Evolutionary conservation across 2,113 vertebrate species (phyloP), one percentile per base, ranked within the genome.

Genomic region (Pyxicephalus adspersus): DNA sequence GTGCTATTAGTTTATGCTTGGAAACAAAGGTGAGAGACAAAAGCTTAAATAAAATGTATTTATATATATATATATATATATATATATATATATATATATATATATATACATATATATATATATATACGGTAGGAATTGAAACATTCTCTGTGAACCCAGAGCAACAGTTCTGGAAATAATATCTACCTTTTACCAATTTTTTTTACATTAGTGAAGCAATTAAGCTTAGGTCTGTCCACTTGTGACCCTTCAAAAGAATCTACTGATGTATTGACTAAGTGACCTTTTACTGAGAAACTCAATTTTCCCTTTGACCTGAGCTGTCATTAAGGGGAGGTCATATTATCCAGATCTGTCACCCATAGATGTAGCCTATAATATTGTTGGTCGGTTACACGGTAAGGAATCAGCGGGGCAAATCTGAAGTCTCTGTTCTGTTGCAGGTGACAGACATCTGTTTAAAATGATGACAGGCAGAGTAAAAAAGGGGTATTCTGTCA

Each of bases 391-490:
- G 63, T 77, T 77, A 57, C 13, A 34, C 5, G 64, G 28, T 67
- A 51, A 22, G 19, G 51, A 68, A 63, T 25, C 50, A 11, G 28
- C 18, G 3, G 52, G 54, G 67, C 20, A 52, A 45, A 64, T 3
- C 34, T 54, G 25, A 25, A 77, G 22, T 77, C 76, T 34, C 26
- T 31, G 25, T 58, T 23, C 29, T 51, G 15, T 38, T 67, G 63
- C 11, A 16, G 26, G 25, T 78, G 67, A 67, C 67, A 67, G 76
- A 68, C 64, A 45, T 22, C 9, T 26, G 50, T n/a, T 25, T 17
- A 58, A 64, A 78, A 57, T 57, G 64, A 78, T 78, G 76, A 64
- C 19, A 2, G 64, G 57, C 25, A 67, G 26, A 68, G 18, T 34
- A 17, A 17, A 52, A 55, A 29, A 67, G 64, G 52, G 57, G 64